phyloP scores from a whole-genome alignment of 2,113 vertebrate species.

The Talpa occidentalis region DNA sequence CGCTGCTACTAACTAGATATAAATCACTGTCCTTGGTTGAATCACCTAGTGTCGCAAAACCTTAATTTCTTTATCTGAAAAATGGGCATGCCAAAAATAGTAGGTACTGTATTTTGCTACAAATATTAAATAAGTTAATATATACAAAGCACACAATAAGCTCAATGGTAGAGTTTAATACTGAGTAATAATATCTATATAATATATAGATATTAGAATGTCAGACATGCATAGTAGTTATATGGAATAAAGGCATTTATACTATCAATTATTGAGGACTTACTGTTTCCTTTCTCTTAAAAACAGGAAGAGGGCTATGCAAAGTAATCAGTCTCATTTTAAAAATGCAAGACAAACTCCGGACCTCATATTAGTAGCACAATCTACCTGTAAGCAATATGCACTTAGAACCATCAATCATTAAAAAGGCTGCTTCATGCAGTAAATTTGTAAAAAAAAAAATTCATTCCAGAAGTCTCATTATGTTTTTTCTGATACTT shows the following conservation, averaged over 20 bases:
- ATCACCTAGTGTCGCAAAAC: neutral
- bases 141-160: neutral
- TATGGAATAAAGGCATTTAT: neutral
- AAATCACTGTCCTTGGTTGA: neutral
- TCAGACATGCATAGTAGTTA: neutral
- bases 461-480: neutral
- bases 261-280: neutral
- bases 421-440: neutral
- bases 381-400: neutral
- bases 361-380: neutral
- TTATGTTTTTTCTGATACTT: neutral
- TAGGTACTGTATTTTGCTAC: neutral
- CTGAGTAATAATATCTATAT: no score
- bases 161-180: neutral
- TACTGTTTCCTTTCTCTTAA: neutral
- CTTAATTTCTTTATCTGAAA: conserved; percentile 40
- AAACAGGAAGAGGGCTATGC: neutral
- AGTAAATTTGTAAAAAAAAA: neutral
- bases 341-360: neutral
- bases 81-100: neutral
- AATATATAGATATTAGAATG: neutral
- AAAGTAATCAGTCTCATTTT: neutral
- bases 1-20: neutral
- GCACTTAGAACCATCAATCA: neutral
- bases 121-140: neutral